Conservation (phyloP, 2,888 invertebrate species). For the Lasioglossum lativentre region DNA sequence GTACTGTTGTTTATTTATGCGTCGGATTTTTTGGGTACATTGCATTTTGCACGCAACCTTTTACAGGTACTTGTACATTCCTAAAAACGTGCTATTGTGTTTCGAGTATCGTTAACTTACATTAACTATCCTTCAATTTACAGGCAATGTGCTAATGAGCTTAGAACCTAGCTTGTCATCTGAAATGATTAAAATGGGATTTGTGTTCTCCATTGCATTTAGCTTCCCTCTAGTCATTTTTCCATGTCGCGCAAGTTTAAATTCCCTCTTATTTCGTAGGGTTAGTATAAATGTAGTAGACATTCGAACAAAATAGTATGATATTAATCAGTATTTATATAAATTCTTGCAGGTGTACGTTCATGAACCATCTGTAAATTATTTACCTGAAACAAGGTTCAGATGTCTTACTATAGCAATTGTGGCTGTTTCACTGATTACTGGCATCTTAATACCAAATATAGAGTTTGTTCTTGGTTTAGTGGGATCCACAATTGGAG, state of each 20-base stretch:
- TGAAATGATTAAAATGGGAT: conserved; percentile 96
- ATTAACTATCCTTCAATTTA: conserved; percentile 66
- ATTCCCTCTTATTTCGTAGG: conserved; percentile 94
- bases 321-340: conserved; percentile 1
- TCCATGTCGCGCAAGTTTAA: conserved; percentile 96
- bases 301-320: conserved; percentile 87
- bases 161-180: conserved; percentile 93
- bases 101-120: background rate
- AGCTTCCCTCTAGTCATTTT: conserved; percentile 99
- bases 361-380: conserved; percentile 88
- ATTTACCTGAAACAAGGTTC: conserved; percentile 94
- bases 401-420: conserved; percentile 93
- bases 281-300: conserved; percentile 85
- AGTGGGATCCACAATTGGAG: conserved; percentile 97
- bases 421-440: conserved; percentile 90
- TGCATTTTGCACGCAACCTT: conserved; percentile 92
- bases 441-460: conserved; percentile 95
- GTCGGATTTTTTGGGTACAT: conserved; percentile 97
- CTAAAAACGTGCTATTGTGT: background rate
- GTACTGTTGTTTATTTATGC: conserved; percentile 94
- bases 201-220: conserved; percentile 97
- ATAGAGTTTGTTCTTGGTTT: conserved; percentile 97
- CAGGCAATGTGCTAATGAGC: conserved; percentile 96
- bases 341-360: conserved; percentile 86
- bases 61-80: conserved; percentile 87